These are phyloP conservation scores for Venturia canescens DNA, from an alignment of 1,140 invertebrate species.

Conservation along the genomic window DNA sequence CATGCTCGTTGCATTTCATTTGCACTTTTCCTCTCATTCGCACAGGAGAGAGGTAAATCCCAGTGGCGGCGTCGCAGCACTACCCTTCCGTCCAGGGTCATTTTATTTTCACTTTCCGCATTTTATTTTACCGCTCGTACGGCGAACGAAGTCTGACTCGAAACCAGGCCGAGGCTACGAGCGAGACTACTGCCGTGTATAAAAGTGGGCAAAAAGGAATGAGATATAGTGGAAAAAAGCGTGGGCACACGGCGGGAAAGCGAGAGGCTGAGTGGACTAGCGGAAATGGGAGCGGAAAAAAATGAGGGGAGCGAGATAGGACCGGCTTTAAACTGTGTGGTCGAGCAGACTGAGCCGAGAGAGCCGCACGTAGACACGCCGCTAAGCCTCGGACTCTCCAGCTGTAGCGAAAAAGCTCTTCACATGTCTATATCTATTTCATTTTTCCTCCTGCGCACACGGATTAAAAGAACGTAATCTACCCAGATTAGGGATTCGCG, in stretches of 20 bases:
- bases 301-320: conserved; percentile 9
- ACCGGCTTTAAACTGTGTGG: conserved; percentile 55
- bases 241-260: conserved; percentile 17
- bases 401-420: conserved; percentile 10
- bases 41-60: conserved; percentile 62
- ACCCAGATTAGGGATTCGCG: conserved; percentile 48
- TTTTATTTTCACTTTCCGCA: conserved; percentile 72
- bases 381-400: conserved; percentile 60
- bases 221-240: conserved; percentile 12
- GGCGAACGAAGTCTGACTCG: conserved; percentile 17
- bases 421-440: conserved; percentile 5
- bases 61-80: conserved; percentile 36
- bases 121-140: conserved; percentile 66
- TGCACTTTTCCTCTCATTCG: conserved; percentile 53
- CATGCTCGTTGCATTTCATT: conserved; percentile 18
- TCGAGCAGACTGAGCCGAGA: conserved; percentile 57
- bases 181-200: not conserved
- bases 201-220: not conserved
- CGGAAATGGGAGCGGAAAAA: conserved; percentile 29
- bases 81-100: conserved; percentile 59
- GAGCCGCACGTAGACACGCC: conserved; percentile 64
- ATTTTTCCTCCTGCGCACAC: conserved; percentile 56
- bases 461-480: conserved; percentile 67
- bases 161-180: not conserved
- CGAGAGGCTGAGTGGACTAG: conserved; percentile 19